Evolutionary conservation across 2,888 invertebrate species (phyloP).

Genomic region (Epinotia nisella): DNA sequence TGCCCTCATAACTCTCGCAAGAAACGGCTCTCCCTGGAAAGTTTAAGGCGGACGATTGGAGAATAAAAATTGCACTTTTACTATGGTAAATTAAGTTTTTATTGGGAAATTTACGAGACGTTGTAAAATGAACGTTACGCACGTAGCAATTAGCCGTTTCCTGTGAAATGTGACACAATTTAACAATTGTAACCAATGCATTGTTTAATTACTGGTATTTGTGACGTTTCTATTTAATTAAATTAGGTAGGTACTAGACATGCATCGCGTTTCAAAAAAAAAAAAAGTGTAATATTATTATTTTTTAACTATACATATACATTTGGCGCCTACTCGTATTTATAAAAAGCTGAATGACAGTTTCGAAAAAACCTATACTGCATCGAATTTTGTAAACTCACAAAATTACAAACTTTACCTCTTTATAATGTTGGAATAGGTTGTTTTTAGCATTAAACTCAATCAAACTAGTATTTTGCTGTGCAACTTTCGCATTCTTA

Average conservation of each 20-base stretch:
- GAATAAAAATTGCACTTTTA: slow-evolving; percentile 80
- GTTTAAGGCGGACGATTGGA: slow-evolving; percentile 77
- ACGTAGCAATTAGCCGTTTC: slow-evolving; percentile 47
- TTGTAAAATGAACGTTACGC: slow-evolving; percentile 54
- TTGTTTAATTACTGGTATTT: neutral
- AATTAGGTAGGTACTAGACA: neutral
- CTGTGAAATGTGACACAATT: slow-evolving; percentile 25
- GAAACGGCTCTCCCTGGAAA: slow-evolving; percentile 76
- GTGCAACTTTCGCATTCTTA: too few relatives aligned
- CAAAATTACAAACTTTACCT: too few relatives aligned
- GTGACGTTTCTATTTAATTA: neutral
- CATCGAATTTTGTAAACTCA: too few relatives aligned
- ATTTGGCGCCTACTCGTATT: too few relatives aligned
- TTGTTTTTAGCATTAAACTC: too few relatives aligned
- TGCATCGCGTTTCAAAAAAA: too few relatives aligned
- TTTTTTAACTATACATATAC: too few relatives aligned
- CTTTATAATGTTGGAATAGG: too few relatives aligned
- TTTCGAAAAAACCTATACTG: too few relatives aligned
- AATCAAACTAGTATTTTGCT: too few relatives aligned
- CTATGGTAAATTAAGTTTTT: slow-evolving; percentile 78
- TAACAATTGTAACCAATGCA: neutral
- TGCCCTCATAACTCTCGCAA: slow-evolving; percentile 76
- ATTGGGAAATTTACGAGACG: slow-evolving; percentile 71
- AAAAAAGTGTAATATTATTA: too few relatives aligned
- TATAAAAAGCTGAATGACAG: too few relatives aligned